These are phyloP conservation scores for Aleiodes leptofemur DNA, from an alignment of 2,888 invertebrate species.

Conservation along the genomic window DNA sequence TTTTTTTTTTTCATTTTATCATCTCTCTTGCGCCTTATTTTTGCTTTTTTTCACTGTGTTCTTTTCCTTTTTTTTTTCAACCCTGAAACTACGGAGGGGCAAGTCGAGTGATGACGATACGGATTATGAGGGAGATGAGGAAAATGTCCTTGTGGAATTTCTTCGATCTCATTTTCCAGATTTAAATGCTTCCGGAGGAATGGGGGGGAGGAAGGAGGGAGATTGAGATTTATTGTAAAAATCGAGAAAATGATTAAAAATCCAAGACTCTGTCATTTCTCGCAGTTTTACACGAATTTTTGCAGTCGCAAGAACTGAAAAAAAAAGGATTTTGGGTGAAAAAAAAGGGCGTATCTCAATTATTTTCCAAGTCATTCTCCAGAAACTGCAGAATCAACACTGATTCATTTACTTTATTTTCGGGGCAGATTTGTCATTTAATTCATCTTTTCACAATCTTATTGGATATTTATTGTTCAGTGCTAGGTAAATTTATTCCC, in stretches of 20 bases:
- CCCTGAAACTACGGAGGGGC: constrained; percentile 29
- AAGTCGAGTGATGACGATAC: constrained; percentile 19
- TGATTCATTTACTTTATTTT: no score
- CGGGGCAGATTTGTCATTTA: no score
- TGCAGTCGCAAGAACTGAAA: constrained; percentile 6
- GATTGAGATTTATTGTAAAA: constrained; percentile 53
- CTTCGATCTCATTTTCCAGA: constrained; percentile 42
- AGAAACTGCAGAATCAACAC: no score
- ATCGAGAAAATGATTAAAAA: constrained; percentile 55
- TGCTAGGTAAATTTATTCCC: no score
- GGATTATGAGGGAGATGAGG: constrained; percentile 17
- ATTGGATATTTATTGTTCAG: no score
- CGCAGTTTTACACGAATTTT: background rate
- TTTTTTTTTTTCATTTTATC: background rate
- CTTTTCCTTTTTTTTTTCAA: background rate
- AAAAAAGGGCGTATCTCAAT: no score
- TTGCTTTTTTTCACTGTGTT: constrained; percentile 22
- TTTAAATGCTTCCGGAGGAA: constrained; percentile 21
- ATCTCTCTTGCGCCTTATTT: constrained; percentile 32
- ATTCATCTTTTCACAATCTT: no score
- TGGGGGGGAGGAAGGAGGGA: constrained; percentile 22
- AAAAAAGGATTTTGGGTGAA: no score
- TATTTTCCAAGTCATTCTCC: no score
- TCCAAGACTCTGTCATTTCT: constrained; percentile 24
- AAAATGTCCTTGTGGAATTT: constrained; percentile 12